These are phyloP conservation scores for Thecocarcelia acutangulata DNA, from an alignment of 2,888 invertebrate species.

Conservation along the genomic window DNA sequence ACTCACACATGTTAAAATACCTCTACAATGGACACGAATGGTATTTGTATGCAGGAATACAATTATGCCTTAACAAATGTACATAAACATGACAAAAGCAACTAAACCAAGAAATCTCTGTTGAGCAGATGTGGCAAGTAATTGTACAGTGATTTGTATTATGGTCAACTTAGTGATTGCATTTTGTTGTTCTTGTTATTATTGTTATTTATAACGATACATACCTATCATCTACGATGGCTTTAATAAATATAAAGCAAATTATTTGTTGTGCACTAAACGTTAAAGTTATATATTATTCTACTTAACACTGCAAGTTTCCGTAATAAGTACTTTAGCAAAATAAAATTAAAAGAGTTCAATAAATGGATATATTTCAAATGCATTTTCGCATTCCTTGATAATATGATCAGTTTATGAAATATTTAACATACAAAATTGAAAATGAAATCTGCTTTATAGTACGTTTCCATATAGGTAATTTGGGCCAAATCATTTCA, in stretches of 20 bases:
- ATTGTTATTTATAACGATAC: conserved; percentile 67
- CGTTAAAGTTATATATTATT: not conserved
- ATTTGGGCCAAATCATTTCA: no score
- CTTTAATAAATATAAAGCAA: conserved; percentile 51
- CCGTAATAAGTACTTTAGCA: not conserved
- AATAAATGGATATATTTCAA: no score
- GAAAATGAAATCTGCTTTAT: no score
- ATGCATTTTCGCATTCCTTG: no score
- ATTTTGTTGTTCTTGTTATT: conserved; percentile 60
- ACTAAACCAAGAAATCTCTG: conserved; percentile 42
- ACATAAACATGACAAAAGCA: conserved; percentile 40
- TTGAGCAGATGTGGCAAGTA: conserved; percentile 67
- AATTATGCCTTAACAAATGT: not conserved
- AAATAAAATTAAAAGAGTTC: not conserved
- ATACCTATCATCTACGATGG: conserved; percentile 47
- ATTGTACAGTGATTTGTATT: conserved; percentile 67
- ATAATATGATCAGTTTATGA: no score
- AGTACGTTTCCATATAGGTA: no score
- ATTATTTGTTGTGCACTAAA: conserved; percentile 55
- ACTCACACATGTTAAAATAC: not conserved
- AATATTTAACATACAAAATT: no score
- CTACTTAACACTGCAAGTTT: not conserved
- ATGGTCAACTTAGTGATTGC: conserved; percentile 64
- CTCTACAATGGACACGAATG: not conserved
- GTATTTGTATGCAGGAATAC: not conserved